Percentiles rank a stretch among this genome's conserved stretches.
Conservation (phyloP, 2,113 vertebrate genomes). For the Microtus ochrogaster region DNA sequence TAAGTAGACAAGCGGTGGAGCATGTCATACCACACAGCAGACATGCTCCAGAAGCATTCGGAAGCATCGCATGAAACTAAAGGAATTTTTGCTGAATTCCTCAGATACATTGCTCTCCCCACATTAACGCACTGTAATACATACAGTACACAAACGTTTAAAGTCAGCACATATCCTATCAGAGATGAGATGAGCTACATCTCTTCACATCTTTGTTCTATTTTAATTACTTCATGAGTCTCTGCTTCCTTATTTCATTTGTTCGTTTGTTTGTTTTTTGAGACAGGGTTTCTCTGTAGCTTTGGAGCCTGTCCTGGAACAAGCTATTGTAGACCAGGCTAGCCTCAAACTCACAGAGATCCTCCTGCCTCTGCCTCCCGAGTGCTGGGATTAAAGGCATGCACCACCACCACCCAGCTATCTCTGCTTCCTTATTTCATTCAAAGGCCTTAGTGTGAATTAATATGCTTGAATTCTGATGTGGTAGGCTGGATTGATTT, state of each 20-base stretch:
- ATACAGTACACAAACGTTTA: neutral
- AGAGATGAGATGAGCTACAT: neutral
- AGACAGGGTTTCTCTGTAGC: no score
- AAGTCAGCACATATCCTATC: neutral
- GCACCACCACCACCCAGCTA: no score
- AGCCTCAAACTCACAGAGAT: no score
- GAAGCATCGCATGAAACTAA: slow-evolving; percentile 72
- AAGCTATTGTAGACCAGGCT: no score
- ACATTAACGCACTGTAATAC: neutral
- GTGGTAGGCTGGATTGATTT: slow-evolving; percentile 29
- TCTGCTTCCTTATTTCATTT: neutral
- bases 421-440: neutral
- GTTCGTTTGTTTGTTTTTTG: no score
- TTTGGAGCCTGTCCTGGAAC: no score
- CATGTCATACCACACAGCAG: slow-evolving; percentile 79
- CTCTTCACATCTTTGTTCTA: slow-evolving; percentile 10
- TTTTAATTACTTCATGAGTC: slow-evolving; percentile 42
- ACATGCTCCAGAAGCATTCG: slow-evolving; percentile 77
- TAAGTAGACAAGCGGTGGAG: slow-evolving; percentile 82
- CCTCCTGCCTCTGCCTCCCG: no score
- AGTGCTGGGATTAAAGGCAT: no score
- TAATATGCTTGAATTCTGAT: slow-evolving; percentile 16
- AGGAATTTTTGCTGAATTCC: slow-evolving; percentile 24
- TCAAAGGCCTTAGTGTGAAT: neutral
- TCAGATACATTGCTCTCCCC: neutral